phyloP scores from a whole-genome alignment of 2,888 invertebrate species.

The Selenia dentaria region DNA sequence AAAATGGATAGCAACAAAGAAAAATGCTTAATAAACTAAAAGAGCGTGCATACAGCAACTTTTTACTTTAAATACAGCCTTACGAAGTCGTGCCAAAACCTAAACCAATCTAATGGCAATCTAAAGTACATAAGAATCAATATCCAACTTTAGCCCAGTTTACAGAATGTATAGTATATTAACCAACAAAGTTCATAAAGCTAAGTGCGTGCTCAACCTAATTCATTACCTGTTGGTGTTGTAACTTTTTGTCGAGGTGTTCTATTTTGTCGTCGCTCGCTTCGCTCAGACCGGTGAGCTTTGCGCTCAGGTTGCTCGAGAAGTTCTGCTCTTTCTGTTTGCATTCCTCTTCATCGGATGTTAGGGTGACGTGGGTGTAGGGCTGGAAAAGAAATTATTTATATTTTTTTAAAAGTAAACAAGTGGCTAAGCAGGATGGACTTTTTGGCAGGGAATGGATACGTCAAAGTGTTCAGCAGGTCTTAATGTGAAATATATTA shows the following conservation, averaged over 20 bases:
- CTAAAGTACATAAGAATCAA: conserved; percentile 6
- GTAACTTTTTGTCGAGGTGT: conserved; percentile 86
- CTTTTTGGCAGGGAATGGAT: too few species aligned
- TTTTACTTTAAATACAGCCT: too few species aligned
- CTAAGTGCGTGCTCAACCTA: conserved; percentile 8
- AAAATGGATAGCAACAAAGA: too few species aligned
- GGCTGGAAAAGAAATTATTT: conserved; percentile 73
- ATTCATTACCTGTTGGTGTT: conserved; percentile 85
- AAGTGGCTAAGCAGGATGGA: too few species aligned
- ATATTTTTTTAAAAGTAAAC: too few species aligned
- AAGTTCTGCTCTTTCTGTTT: conserved; percentile 82
- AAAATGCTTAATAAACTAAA: too few species aligned
- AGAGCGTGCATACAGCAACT: too few species aligned
- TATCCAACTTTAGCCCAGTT: conserved; percentile 29
- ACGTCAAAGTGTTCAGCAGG: too few species aligned
- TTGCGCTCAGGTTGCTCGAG: conserved; percentile 82
- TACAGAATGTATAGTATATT: background rate
- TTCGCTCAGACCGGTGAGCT: conserved; percentile 74
- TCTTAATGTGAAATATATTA: too few species aligned
- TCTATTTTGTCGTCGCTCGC: conserved; percentile 73
- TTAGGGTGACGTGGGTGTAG: conserved; percentile 88
- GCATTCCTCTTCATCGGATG: conserved; percentile 92
- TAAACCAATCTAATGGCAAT: too few species aligned
- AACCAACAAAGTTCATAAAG: background rate
- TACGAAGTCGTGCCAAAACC: too few species aligned